Conservation (phyloP, 2,797 vertebrate species). For the Microctenopoma stevenorrisi region DNA sequence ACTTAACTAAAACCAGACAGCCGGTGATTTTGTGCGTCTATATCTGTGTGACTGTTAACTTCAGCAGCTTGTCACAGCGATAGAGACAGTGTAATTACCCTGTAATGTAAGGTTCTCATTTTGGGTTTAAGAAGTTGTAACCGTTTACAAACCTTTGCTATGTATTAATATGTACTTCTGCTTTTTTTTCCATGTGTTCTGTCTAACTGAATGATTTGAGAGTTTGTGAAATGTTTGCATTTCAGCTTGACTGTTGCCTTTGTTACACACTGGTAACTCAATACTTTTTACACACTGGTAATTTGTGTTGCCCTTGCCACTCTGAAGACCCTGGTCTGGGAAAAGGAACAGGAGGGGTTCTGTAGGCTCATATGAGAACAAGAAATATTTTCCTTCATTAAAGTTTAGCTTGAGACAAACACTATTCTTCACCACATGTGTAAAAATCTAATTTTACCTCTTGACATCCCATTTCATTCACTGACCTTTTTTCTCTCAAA, state of each 20-base stretch:
- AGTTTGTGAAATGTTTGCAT: conserved; percentile 8
- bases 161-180: conserved; percentile 15
- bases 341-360: conserved; percentile 15
- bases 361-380: conserved; percentile 19
- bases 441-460: neutral
- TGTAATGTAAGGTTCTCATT: conserved; percentile 53
- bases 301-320: conserved; percentile 1
- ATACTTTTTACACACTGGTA: conserved; percentile 23
- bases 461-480: neutral
- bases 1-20: conserved; percentile 32
- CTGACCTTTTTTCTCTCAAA: neutral
- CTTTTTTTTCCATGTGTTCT: neutral
- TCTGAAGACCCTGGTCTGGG: conserved; percentile 7
- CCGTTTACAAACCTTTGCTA: neutral
- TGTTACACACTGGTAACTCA: conserved; percentile 16
- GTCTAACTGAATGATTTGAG: neutral
- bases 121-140: conserved; percentile 28
- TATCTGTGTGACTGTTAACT: conserved; percentile 25
- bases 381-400: conserved; percentile 49
- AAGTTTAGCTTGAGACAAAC: conserved; percentile 1
- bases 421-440: neutral
- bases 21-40: conserved; percentile 44
- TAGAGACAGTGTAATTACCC: conserved; percentile 69
- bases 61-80: conserved; percentile 64
- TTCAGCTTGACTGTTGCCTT: conserved; percentile 23